Conservation (phyloP, 2,113 vertebrate genomes). For the Embiotoca jacksoni region DNA sequence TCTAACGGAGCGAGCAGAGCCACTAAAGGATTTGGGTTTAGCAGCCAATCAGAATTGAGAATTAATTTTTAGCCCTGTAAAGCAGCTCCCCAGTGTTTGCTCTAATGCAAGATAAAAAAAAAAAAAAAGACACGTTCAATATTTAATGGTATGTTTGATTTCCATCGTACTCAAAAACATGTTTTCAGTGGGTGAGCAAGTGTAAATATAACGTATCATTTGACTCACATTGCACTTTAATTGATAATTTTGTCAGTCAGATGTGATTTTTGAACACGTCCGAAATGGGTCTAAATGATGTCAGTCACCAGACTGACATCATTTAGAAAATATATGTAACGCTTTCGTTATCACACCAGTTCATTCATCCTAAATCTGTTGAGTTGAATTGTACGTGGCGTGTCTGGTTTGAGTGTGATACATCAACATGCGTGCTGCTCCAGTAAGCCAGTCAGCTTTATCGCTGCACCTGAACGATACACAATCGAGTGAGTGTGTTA, state of each 20-base stretch:
- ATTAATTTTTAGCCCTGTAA: conserved; percentile 17
- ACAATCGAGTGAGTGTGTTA: conserved; percentile 48
- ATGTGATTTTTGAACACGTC: neutral
- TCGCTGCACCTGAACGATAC: conserved; percentile 62
- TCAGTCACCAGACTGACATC: neutral
- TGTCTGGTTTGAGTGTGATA: conserved; percentile 51
- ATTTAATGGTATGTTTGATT: conserved; percentile 44
- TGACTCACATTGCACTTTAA: neutral
- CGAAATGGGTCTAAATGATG: neutral
- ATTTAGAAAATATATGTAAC: neutral
- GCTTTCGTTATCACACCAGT: conserved; percentile 16
- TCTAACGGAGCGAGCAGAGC: neutral
- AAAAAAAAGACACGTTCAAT: conserved; percentile 25
- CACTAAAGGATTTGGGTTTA: neutral
- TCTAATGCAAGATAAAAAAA: conserved; percentile 21
- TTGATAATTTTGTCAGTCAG: neutral
- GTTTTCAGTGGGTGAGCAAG: conserved; percentile 7
- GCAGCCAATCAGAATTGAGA: conserved; percentile 18
- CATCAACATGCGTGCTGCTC: conserved; percentile 36
- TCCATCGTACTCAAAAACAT: conserved; percentile 14
- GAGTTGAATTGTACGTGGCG: conserved; percentile 60
- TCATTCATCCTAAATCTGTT: conserved; percentile 42
- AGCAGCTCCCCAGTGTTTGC: conserved; percentile 28
- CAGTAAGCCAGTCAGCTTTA: conserved; percentile 56
- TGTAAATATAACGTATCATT: conserved; percentile 14